phyloP scores from a whole-genome alignment of 2,888 invertebrate species.

The Polydrusus tereticollis region DNA sequence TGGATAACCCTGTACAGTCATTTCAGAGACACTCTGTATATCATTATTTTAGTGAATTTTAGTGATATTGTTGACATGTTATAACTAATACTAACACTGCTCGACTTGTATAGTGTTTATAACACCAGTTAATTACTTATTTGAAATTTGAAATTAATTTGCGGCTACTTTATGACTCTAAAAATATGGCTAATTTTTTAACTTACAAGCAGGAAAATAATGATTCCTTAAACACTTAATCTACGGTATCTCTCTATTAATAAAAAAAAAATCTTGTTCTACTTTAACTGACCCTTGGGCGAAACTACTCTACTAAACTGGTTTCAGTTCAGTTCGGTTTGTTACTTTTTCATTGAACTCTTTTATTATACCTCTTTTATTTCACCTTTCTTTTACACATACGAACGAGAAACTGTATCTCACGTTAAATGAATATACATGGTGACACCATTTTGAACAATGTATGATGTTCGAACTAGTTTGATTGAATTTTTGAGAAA shows the following conservation, averaged over 20 bases:
- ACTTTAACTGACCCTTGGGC: conserved; percentile 31
- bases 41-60: too few relatives aligned
- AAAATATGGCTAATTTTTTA: too few relatives aligned
- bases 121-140: too few relatives aligned
- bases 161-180: too few relatives aligned
- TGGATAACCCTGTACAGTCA: too few relatives aligned
- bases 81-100: too few relatives aligned
- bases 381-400: conserved; percentile 37
- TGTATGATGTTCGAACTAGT: too few relatives aligned
- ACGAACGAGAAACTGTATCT: conserved; percentile 19
- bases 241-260: conserved; percentile 22
- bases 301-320: conserved; percentile 35
- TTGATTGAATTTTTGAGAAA: too few relatives aligned
- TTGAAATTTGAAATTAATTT: too few relatives aligned
- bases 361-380: conserved; percentile 37
- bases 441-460: background rate
- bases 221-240: background rate
- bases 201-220: background rate
- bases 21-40: too few relatives aligned
- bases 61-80: too few relatives aligned
- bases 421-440: conserved; percentile 14
- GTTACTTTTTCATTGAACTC: conserved; percentile 38
- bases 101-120: too few relatives aligned
- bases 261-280: conserved; percentile 27
- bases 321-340: conserved; percentile 27